A percentile compares a stretch with the other conserved stretches of the same genome.
phyloP scores from a whole-genome alignment of 1,140 invertebrate species.

The Ips nitidus region DNA sequence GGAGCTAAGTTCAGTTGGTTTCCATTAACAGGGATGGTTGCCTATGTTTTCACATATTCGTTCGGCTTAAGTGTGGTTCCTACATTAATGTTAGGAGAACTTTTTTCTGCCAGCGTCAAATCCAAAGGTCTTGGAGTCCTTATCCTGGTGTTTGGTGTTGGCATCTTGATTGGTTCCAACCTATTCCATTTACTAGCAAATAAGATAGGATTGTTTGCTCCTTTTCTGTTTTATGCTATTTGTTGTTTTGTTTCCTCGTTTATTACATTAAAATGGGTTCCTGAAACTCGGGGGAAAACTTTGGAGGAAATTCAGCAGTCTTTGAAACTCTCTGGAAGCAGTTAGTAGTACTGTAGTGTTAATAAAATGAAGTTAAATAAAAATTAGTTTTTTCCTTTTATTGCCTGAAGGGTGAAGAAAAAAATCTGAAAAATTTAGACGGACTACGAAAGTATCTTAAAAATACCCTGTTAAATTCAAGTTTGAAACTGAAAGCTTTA shows the following conservation, averaged over 20 bases:
- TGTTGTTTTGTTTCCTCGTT: constrained; percentile 72
- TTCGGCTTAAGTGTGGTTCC: constrained; percentile 46
- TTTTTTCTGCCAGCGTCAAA: constrained; percentile 48
- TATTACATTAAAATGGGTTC: constrained; percentile 78
- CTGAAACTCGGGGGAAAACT: constrained; percentile 86
- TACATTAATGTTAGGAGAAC: constrained; percentile 47
- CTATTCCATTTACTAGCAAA: constrained; percentile 50
- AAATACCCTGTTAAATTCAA: no score
- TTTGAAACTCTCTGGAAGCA: constrained; percentile 54
- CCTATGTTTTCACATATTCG: constrained; percentile 42
- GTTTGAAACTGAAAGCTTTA: no score
- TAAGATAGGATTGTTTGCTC: constrained; percentile 66
- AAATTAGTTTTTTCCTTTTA: no score
- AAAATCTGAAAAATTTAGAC: no score
- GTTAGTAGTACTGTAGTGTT: no score
- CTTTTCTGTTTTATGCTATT: constrained; percentile 79
- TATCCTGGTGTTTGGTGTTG: constrained; percentile 37
- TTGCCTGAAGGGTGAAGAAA: no score
- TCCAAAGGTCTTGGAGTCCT: constrained; percentile 41
- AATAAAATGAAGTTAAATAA: no score
- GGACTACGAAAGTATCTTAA: no score
- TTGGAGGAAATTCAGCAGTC: constrained; percentile 86
- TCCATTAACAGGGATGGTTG: constrained; percentile 43
- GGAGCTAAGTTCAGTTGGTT: constrained; percentile 45
- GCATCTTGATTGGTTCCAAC: constrained; percentile 49